Evolutionary conservation across 2,888 invertebrate species (phyloP).

Genomic region (Dryococelus australis): DNA sequence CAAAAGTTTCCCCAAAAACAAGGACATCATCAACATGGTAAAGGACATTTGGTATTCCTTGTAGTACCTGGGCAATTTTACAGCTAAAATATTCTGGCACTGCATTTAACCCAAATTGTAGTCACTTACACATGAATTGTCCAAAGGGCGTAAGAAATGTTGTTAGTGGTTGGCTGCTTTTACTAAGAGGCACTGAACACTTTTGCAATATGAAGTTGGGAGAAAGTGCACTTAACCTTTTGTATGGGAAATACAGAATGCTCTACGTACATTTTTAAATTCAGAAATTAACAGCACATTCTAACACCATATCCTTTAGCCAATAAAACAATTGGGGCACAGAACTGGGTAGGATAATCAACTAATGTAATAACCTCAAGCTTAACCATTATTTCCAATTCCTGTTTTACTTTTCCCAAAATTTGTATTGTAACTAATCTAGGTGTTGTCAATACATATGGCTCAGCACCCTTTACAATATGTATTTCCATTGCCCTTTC

Average conservation of each 20-base stretch:
- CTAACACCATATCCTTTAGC: neutral
- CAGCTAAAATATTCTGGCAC: neutral
- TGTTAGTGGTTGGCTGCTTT: neutral
- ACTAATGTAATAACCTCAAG: neutral
- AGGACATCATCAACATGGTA: neutral
- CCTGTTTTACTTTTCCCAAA: neutral
- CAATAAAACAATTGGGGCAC: neutral
- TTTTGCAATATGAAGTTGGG: neutral
- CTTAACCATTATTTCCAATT: neutral
- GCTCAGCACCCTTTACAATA: neutral
- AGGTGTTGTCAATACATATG: neutral
- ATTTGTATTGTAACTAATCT: neutral
- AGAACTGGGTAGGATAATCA: neutral
- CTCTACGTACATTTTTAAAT: neutral
- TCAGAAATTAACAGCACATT: neutral
- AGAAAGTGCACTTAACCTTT: neutral
- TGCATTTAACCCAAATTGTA: neutral
- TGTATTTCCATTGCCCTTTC: neutral
- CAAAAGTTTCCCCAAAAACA: neutral
- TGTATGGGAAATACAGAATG: neutral
- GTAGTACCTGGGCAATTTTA: neutral
- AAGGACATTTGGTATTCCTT: neutral
- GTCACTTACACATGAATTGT: neutral
- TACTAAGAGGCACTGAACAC: neutral
- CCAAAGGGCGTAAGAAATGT: neutral